A percentile compares a stretch with the other conserved stretches of the same genome.
Evolutionary conservation across 2,113 vertebrate genomes (phyloP).

Genomic region (Hippocampus barbouri): DNA sequence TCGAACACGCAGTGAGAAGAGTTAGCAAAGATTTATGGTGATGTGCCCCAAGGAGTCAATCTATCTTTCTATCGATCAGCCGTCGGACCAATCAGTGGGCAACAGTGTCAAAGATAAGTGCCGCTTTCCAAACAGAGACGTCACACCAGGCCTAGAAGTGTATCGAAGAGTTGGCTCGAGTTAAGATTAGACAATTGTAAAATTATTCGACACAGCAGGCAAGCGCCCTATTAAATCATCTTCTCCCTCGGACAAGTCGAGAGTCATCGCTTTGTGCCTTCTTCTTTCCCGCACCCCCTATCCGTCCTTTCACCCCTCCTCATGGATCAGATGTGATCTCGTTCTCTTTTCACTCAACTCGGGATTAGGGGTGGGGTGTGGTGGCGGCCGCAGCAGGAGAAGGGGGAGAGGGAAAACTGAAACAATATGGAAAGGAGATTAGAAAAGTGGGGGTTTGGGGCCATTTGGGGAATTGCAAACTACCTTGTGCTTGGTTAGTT

Average conservation of each 20-base stretch:
- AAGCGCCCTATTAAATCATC: conserved; percentile 37
- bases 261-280: conserved; percentile 63
- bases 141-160: conserved; percentile 27
- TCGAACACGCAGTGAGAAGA: neutral
- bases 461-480: conserved; percentile 73
- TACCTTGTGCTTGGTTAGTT: conserved; percentile 74
- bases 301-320: conserved; percentile 51
- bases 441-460: conserved; percentile 72
- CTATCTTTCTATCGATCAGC: conserved; percentile 44
- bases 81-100: conserved; percentile 53
- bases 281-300: conserved; percentile 38
- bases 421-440: conserved; percentile 80
- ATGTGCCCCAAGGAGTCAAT: conserved; percentile 40
- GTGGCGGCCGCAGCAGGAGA: conserved; percentile 44
- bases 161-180: conserved; percentile 22
- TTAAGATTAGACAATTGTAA: conserved; percentile 42
- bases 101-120: conserved; percentile 42
- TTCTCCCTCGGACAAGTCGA: conserved; percentile 40
- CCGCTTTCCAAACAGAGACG: conserved; percentile 34
- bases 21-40: conserved; percentile 35
- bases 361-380: conserved; percentile 66
- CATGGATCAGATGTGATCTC: conserved; percentile 73
- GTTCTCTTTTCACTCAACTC: conserved; percentile 74
- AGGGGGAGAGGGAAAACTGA: conserved; percentile 59
- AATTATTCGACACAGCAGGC: conserved; percentile 55